Evolutionary conservation across 2,113 vertebrate species (phyloP).

Genomic region (Corythoichthys haematopterus): DNA sequence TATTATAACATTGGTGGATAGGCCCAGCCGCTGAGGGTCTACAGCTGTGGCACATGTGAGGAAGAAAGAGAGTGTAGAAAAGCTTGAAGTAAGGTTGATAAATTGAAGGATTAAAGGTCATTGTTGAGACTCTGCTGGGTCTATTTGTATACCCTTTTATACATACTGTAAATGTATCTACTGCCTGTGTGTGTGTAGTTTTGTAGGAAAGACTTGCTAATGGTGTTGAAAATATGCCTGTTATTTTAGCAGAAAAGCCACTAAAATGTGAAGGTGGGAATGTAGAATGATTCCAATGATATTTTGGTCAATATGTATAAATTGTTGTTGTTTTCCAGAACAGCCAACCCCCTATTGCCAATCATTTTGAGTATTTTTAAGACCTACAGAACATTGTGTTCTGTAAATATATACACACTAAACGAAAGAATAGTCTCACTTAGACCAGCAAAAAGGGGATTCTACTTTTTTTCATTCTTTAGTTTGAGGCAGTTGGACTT

Average conservation of each 20-base stretch:
- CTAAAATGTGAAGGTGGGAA: conserved; percentile 12
- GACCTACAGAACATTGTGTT: too few relatives aligned
- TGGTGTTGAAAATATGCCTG: conserved; percentile 17
- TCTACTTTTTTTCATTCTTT: too few relatives aligned
- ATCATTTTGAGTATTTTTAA: too few relatives aligned
- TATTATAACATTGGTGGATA: conserved; percentile 64
- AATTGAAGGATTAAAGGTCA: conserved; percentile 1
- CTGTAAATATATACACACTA: too few relatives aligned
- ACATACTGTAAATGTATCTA: background rate
- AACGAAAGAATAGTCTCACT: too few relatives aligned
- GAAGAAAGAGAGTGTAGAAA: conserved; percentile 2
- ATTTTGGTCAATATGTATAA: conserved; percentile 9
- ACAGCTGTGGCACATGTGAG: conserved; percentile 45
- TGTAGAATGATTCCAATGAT: conserved; percentile 13
- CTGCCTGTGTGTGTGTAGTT: background rate
- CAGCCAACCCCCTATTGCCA: too few relatives aligned
- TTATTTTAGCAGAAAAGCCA: conserved; percentile 31
- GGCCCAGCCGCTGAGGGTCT: conserved; percentile 50
- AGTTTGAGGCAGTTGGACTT: too few relatives aligned
- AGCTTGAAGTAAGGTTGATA: conserved; percentile 7
- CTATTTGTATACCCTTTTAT: background rate
- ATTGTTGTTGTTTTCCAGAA: too few relatives aligned
- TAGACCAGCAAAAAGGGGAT: too few relatives aligned
- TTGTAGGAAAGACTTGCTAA: background rate
- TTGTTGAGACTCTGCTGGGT: background rate